A percentile compares a stretch with the other conserved stretches of the same genome.
Evolutionary conservation across 2,888 invertebrate species (phyloP).

Genomic region (Xestia rhomboidea): DNA sequence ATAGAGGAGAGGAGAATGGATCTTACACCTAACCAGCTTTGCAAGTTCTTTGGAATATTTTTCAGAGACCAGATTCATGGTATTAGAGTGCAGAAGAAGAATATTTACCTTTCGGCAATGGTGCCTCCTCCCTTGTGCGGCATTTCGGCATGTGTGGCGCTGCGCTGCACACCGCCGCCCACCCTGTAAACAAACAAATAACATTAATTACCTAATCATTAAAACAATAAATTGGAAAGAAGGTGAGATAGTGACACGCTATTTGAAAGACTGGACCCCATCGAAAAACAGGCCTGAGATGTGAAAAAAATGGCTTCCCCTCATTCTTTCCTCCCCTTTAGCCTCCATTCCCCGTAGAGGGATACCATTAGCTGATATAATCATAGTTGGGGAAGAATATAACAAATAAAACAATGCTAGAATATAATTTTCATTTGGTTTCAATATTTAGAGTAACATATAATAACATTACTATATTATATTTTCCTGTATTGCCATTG

Average conservation of each 20-base stretch:
- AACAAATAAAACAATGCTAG: neutral
- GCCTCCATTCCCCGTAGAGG: neutral
- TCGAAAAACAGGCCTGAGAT: neutral
- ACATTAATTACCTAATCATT: slow-evolving; percentile 24
- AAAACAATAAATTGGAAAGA: neutral
- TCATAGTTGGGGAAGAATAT: neutral
- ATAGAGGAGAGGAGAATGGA: too few species aligned
- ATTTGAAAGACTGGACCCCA: neutral
- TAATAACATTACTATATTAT: neutral
- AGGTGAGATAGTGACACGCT: too few species aligned
- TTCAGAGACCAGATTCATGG: neutral
- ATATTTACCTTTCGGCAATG: slow-evolving; percentile 90
- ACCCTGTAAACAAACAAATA: slow-evolving; percentile 77
- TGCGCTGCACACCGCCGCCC: slow-evolving; percentile 86
- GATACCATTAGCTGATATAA: neutral
- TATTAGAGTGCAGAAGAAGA: neutral
- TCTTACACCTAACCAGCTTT: neutral
- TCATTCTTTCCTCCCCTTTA: neutral
- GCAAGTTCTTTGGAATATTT: neutral
- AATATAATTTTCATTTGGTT: neutral
- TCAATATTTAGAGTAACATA: neutral
- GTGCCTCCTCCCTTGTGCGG: slow-evolving; percentile 88
- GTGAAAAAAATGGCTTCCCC: neutral
- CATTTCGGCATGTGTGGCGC: slow-evolving; percentile 90
- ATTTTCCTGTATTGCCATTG: slow-evolving; percentile 1